phyloP scores from a whole-genome alignment of 2,797 vertebrate species.

The Tarsius wallacei region DNA sequence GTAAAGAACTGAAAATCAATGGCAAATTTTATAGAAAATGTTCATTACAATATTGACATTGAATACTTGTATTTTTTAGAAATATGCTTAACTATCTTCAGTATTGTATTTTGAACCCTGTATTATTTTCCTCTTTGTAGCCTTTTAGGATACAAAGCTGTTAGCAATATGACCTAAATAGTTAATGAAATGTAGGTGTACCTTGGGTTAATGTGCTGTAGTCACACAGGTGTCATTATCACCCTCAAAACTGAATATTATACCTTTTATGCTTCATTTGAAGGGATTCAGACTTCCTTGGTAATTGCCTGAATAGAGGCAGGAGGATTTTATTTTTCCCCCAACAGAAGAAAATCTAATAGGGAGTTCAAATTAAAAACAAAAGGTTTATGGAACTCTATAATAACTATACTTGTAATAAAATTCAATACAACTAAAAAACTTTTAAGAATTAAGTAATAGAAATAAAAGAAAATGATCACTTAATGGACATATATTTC shows the following conservation, averaged over 20 bases:
- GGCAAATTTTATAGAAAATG: conserved; percentile 1
- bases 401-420: conserved; percentile 58
- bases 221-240: conserved; percentile 5
- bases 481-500: conserved; percentile 35
- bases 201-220: conserved; percentile 59
- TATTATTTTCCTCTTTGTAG: not conserved
- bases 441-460: conserved; percentile 1
- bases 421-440: conserved; percentile 56
- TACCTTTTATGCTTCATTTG: conserved; percentile 45
- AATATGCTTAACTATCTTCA: not conserved
- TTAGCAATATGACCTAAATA: conserved; percentile 44
- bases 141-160: conserved; percentile 27
- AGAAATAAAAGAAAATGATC: conserved; percentile 62
- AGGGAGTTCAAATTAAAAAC: not conserved
- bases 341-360: conserved; percentile 19
- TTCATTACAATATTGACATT: not conserved
- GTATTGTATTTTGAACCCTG: conserved; percentile 5
- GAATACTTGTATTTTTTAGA: not conserved
- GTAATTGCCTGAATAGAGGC: conserved; percentile 42
- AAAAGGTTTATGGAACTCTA: not conserved
- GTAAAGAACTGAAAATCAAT: not conserved
- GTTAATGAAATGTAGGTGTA: conserved; percentile 49
- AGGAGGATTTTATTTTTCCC: conserved; percentile 11
- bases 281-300: not conserved
- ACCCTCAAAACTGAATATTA: not conserved